Evolutionary conservation across 2,113 vertebrate genomes (phyloP).

Genomic region (Cololabis saira): DNA sequence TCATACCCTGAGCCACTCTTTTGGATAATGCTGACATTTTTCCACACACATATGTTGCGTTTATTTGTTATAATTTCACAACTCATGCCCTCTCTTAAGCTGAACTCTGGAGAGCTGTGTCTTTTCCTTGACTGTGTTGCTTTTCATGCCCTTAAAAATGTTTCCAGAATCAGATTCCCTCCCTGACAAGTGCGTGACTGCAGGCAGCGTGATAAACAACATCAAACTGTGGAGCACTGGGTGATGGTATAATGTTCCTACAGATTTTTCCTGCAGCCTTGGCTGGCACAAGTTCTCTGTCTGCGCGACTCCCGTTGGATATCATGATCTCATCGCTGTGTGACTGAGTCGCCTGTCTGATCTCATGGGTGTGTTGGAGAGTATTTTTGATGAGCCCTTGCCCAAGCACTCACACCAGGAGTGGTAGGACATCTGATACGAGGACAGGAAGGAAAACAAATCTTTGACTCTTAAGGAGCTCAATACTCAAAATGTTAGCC

Average conservation of each 20-base stretch:
- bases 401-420: constrained; percentile 54
- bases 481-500: constrained; percentile 32
- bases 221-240: constrained; percentile 55
- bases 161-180: constrained; percentile 60
- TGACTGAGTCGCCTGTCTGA: constrained; percentile 71
- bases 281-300: constrained; percentile 39
- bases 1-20: too few species aligned
- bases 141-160: constrained; percentile 53
- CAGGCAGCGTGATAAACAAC: constrained; percentile 63
- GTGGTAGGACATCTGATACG: constrained; percentile 65
- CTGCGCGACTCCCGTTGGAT: constrained; percentile 55
- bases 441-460: constrained; percentile 32
- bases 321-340: constrained; percentile 75
- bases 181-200: constrained; percentile 33
- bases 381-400: constrained; percentile 72
- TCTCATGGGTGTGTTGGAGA: constrained; percentile 70
- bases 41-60: too few species aligned
- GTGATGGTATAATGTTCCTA: constrained; percentile 61
- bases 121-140: constrained; percentile 22
- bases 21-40: too few species aligned
- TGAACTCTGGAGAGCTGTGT: constrained; percentile 1
- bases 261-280: constrained; percentile 59
- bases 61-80: too few species aligned
- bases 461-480: constrained; percentile 54
- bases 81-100: too few species aligned